Percentiles rank a stretch among this genome's conserved stretches.
Evolutionary conservation across 64 coral and sea anemone genomes (phyloP).

Genomic region (Anthopleura sola): DNA sequence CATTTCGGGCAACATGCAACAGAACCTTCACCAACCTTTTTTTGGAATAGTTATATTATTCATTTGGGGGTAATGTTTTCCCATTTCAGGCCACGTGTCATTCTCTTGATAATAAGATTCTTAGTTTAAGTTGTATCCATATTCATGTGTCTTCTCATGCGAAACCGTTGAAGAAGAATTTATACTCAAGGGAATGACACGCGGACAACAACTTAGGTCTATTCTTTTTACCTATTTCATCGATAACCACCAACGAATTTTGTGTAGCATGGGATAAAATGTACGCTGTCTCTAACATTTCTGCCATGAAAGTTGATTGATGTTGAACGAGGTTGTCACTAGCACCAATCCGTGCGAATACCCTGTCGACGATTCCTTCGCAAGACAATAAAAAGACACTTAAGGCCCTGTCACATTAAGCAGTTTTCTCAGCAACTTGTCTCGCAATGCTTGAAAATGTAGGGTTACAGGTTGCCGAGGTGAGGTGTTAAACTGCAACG

Average conservation of each 20-base stretch:
- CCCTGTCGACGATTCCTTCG: slow-evolving; percentile 64
- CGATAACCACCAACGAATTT: slow-evolving; percentile 70
- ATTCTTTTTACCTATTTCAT: slow-evolving; percentile 65
- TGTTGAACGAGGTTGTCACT: slow-evolving; percentile 90
- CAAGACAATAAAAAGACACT: not conserved
- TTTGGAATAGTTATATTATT: not conserved
- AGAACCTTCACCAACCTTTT: too few relatives aligned
- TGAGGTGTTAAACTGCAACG: too few relatives aligned
- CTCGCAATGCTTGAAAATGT: too few relatives aligned
- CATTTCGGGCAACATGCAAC: too few relatives aligned
- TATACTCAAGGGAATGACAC: not conserved
- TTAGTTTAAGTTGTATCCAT: too few relatives aligned
- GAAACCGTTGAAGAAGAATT: not conserved
- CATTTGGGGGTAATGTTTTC: not conserved
- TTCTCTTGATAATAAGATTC: not conserved
- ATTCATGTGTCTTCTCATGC: too few relatives aligned
- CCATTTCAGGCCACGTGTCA: not conserved
- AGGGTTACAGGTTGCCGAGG: too few relatives aligned
- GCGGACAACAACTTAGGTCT: not conserved
- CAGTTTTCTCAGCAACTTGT: too few relatives aligned
- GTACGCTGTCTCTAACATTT: slow-evolving; percentile 86
- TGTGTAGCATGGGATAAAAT: slow-evolving; percentile 78
- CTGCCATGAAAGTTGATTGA: slow-evolving; percentile 89
- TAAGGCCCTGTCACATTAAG: too few relatives aligned
- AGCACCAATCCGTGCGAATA: slow-evolving; percentile 87